Base-by-base conservation (phyloP, 2,888 invertebrate species). In the Sepioteuthis lessoniana region DNA sequence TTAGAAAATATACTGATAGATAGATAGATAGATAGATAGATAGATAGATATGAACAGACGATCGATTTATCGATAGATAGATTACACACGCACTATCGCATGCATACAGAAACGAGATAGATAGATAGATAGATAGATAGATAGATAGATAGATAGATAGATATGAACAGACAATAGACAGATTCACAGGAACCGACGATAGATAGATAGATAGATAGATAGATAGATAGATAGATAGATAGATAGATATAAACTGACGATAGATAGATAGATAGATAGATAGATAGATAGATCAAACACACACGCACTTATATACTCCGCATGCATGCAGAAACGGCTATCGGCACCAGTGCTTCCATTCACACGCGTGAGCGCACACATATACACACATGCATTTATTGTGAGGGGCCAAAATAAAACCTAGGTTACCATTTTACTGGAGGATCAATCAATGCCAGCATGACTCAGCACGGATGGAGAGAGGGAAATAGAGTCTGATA, bases 391-490 rank as follows among this genome's bases (percentile, higher is more conserved):
- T n/a, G 19, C n/a, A 76, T 76, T 35, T 35, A n/a, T n/a, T 76
- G n/a, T 76, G 3, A 76, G 76, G 76, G 76, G 76, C 76, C 76
- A 76, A 76, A 76, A 76, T 76, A 76, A 76, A 76, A 76, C 76
- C 76, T 76, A 76, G 76, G 76, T 76, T 76, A 76, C 76, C 76
- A 76, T 76, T 76, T 76, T 76, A 76, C 76, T 76, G n/a, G n/a
- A 76, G 76, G 76, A 35, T 76, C 76, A 76, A 76, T 76, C 76
- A 76, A 76, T 76, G 76, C n/a, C 19, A 16, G 76, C n/a, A 76
- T 76, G 76, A 76, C 76, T 35, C 76, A 35, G 76, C 76, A 76
- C n/a, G n/a, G 76, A 35, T 16, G n/a, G 76, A 55, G 76, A 76
- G 76, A 76, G 76, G n/a, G 76, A 35, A 35, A 16, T 16, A 76